These are phyloP conservation scores for Aphodius sticticus DNA, from an alignment of 2,888 invertebrate species.

Conservation along the genomic window DNA sequence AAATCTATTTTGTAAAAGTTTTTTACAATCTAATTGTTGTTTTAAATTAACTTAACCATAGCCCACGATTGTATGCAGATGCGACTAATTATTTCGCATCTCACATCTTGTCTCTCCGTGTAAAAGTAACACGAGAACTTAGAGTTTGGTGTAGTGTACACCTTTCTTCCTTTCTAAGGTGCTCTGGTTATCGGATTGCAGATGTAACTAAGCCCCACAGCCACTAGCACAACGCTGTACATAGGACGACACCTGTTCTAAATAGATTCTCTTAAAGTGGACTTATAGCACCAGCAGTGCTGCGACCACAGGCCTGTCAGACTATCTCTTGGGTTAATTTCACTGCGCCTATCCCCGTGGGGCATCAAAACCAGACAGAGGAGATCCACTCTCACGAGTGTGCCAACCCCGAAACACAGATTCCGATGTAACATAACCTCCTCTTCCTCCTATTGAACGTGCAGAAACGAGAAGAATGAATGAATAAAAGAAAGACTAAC, in stretches of 20 bases:
- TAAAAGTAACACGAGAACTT: not conserved
- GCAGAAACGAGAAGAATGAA: not conserved
- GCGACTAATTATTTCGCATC: not conserved
- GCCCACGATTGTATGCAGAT: not conserved
- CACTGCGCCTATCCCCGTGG: constrained; percentile 45
- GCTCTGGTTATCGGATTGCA: not conserved
- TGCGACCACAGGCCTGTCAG: not conserved
- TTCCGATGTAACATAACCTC: constrained; percentile 21
- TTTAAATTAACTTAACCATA: too few relatives aligned
- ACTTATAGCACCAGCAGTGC: not conserved
- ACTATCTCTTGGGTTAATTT: constrained; percentile 20
- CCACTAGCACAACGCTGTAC: not conserved
- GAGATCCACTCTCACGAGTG: constrained; percentile 24
- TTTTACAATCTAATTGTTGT: too few relatives aligned
- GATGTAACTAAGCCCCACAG: not conserved
- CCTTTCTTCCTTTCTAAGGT: constrained; percentile 4
- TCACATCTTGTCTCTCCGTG: not conserved
- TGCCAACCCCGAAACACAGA: constrained; percentile 37
- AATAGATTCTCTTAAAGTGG: not conserved
- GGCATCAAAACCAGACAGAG: constrained; percentile 58
- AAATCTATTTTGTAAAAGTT: too few relatives aligned
- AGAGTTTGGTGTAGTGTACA: not conserved
- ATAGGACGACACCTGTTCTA: constrained; percentile 17
- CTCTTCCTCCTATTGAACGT: constrained; percentile 10
- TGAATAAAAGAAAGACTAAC: not conserved